Conservation (phyloP, 2,797 vertebrate genomes). For the Xenopus petersii region DNA sequence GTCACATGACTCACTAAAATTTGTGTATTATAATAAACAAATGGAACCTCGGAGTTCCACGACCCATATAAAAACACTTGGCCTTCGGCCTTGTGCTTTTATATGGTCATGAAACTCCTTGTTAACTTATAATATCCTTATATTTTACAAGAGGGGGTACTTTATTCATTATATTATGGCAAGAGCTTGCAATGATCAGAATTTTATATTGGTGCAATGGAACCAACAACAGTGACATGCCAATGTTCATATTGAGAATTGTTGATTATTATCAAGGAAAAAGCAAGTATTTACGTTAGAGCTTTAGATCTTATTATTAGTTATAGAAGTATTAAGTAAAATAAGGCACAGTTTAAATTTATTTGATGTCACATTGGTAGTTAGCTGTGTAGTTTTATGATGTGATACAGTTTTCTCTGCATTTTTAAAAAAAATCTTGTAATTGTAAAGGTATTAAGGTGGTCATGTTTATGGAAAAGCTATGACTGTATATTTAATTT, state of each 20-base stretch:
- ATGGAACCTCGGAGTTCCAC: too few relatives aligned
- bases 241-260: not conserved
- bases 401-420: constrained; percentile 43
- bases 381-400: constrained; percentile 40
- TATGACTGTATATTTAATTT: constrained; percentile 48
- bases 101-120: too few relatives aligned
- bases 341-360: constrained; percentile 12
- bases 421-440: constrained; percentile 36
- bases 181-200: too few relatives aligned
- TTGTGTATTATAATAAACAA: too few relatives aligned
- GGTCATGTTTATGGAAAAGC: constrained; percentile 48
- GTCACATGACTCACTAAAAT: too few relatives aligned
- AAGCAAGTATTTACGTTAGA: not conserved
- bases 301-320: not conserved
- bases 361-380: constrained; percentile 37
- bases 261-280: not conserved
- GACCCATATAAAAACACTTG: too few relatives aligned
- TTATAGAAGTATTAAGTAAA: not conserved
- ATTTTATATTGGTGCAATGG: too few relatives aligned
- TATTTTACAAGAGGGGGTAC: too few relatives aligned
- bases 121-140: too few relatives aligned
- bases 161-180: too few relatives aligned
- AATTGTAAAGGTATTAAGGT: constrained; percentile 44
- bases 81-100: too few relatives aligned
- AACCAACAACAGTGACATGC: too few relatives aligned